Evolutionary conservation across 2,113 vertebrate species (phyloP).

Genomic region (Furnarius figulus): DNA sequence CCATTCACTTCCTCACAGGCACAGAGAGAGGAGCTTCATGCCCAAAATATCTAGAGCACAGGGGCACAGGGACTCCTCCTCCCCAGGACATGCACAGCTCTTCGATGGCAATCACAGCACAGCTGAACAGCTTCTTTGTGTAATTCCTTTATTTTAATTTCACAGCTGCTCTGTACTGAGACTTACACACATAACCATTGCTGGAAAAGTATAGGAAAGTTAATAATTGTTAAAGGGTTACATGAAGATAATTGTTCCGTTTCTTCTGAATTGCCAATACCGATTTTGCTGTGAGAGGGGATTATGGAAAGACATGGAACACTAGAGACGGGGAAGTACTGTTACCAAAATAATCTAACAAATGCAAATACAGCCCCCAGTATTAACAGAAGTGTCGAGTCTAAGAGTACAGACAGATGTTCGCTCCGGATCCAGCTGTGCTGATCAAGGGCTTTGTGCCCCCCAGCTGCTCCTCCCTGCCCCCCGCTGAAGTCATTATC

Average conservation of each 20-base stretch:
- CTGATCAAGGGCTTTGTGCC: slow-evolving; percentile 63
- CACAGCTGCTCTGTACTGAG: slow-evolving; percentile 46
- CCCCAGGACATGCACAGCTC: fast-evolving
- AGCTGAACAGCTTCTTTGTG: background rate
- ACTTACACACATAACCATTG: background rate
- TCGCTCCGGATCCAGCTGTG: slow-evolving; percentile 59
- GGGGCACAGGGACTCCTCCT: background rate
- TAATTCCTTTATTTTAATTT: slow-evolving; percentile 35
- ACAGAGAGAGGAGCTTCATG: background rate
- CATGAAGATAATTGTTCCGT: slow-evolving; percentile 53
- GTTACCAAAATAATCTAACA: slow-evolving; percentile 61
- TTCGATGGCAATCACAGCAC: background rate
- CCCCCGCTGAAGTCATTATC: slow-evolving; percentile 64
- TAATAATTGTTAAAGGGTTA: slow-evolving; percentile 68
- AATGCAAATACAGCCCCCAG: slow-evolving; percentile 61
- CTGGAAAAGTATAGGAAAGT: slow-evolving; percentile 38
- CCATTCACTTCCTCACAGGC: background rate
- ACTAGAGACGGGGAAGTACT: slow-evolving; percentile 31
- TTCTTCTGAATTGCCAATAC: slow-evolving; percentile 57
- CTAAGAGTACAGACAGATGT: slow-evolving; percentile 57
- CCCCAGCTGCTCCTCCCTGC: slow-evolving; percentile 62
- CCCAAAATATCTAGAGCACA: background rate
- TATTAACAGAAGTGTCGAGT: slow-evolving; percentile 51
- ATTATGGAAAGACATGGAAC: slow-evolving; percentile 60
- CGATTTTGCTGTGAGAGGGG: slow-evolving; percentile 47